A percentile compares a stretch with the other conserved stretches of the same genome.
These are phyloP conservation scores for Drosophila subpulchrella DNA, from an alignment of 1,140 invertebrate genomes.

Conservation along the genomic window DNA sequence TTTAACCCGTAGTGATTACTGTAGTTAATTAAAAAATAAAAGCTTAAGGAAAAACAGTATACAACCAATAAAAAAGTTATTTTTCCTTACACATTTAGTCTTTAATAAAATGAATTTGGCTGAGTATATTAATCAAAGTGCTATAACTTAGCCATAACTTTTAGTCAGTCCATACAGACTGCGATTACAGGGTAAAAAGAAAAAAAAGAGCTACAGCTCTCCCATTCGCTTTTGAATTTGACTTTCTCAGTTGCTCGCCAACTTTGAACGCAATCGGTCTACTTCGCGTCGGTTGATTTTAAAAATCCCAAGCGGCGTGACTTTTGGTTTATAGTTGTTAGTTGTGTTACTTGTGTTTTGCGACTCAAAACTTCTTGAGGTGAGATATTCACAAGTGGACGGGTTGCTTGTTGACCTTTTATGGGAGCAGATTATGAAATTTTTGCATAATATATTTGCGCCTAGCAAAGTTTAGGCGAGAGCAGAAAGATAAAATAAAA, in stretches of 20 bases:
- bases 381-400: conserved; percentile 41
- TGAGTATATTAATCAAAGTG: no score
- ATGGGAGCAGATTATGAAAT: conserved; percentile 48
- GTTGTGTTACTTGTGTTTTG: conserved; percentile 22
- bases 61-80: no score
- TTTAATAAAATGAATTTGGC: no score
- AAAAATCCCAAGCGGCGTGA: conserved; percentile 52
- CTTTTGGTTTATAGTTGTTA: conserved; percentile 20
- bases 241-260: conserved; percentile 57
- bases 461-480: conserved; percentile 43
- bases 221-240: conserved; percentile 18
- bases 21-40: no score
- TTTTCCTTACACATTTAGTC: no score
- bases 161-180: not conserved
- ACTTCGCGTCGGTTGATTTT: conserved; percentile 26
- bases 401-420: conserved; percentile 64
- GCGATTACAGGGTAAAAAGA: conserved; percentile 1
- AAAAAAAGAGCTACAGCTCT: conserved; percentile 8
- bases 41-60: no score
- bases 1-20: no score
- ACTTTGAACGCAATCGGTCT: conserved; percentile 52
- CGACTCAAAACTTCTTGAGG: conserved; percentile 43
- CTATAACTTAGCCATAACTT: no score
- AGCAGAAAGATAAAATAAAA: conserved; percentile 37
- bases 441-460: conserved; percentile 65